A percentile compares a stretch with the other conserved stretches of the same genome.
These are phyloP conservation scores for Eristalinus sepulchralis DNA, from an alignment of 2,888 invertebrate species.

Conservation along the genomic window DNA sequence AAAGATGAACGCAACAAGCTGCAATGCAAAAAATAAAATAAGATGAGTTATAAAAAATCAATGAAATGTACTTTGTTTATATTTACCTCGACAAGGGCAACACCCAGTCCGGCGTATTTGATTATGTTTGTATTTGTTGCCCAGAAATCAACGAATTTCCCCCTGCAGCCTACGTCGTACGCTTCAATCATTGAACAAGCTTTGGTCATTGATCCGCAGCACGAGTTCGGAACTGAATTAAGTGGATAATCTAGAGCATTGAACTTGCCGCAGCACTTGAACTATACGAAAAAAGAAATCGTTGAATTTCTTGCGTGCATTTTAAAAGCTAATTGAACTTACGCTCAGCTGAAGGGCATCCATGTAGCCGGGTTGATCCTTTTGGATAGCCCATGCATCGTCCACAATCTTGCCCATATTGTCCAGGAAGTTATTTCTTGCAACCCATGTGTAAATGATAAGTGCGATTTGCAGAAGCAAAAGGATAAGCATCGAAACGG, in stretches of 20 bases:
- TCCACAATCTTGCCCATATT: slow-evolving; percentile 82
- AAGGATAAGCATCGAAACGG: slow-evolving; percentile 86
- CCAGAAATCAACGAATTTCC: slow-evolving; percentile 80
- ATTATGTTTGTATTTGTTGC: slow-evolving; percentile 80
- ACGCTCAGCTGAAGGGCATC: slow-evolving; percentile 76
- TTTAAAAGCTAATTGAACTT: slow-evolving; percentile 68
- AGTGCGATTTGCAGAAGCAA: slow-evolving; percentile 88
- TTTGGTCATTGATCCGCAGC: slow-evolving; percentile 74
- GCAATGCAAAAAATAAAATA: slow-evolving; percentile 7
- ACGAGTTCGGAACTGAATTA: slow-evolving; percentile 74
- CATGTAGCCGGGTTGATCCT: slow-evolving; percentile 74
- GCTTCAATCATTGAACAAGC: slow-evolving; percentile 73
- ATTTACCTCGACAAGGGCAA: slow-evolving; percentile 86
- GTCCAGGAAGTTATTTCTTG: slow-evolving; percentile 82
- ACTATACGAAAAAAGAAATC: slow-evolving; percentile 65
- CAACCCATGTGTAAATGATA: slow-evolving; percentile 86
- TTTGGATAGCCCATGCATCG: slow-evolving; percentile 77
- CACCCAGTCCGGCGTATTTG: slow-evolving; percentile 85
- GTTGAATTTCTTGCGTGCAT: neutral
- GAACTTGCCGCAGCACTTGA: slow-evolving; percentile 77
- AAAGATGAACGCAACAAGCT: slow-evolving; percentile 89
- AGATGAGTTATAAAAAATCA: neutral
- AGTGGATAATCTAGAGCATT: slow-evolving; percentile 72
- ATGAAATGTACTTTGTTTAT: neutral
- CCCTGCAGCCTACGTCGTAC: slow-evolving; percentile 73